Percentiles rank a stretch among this genome's conserved stretches.
phyloP scores from a whole-genome alignment of 2,888 invertebrate species.

The Oscheius myriophilus region DNA sequence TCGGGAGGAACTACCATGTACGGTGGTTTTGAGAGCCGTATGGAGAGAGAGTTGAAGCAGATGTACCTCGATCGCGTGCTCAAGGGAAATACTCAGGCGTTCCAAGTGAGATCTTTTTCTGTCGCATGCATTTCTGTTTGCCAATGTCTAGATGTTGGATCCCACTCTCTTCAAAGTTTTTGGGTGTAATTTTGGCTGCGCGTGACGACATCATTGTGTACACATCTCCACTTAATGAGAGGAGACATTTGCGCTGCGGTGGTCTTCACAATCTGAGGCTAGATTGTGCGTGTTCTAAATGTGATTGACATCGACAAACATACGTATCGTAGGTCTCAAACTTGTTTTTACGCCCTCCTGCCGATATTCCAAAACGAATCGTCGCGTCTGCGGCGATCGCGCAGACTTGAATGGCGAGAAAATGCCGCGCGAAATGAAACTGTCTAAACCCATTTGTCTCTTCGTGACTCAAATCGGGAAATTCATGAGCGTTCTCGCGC shows the following conservation, averaged over 20 bases:
- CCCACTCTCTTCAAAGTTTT: background rate
- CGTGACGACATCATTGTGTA: conserved; percentile 17
- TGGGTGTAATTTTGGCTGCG: background rate
- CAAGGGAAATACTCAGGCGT: conserved; percentile 85
- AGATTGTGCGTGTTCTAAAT: conserved; percentile 26
- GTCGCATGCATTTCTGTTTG: background rate
- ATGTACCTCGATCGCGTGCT: conserved; percentile 94
- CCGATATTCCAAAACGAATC: too few species aligned
- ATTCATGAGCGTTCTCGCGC: too few species aligned
- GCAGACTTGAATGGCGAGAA: too few species aligned
- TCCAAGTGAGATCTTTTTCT: conserved; percentile 54
- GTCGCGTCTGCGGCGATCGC: too few species aligned
- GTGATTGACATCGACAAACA: conserved; percentile 29
- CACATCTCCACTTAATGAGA: conserved; percentile 28
- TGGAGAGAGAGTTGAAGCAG: conserved; percentile 97
- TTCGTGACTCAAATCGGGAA: too few species aligned
- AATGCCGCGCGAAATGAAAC: too few species aligned
- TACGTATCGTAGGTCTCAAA: background rate
- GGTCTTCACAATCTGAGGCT: conserved; percentile 17
- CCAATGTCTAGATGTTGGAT: background rate
- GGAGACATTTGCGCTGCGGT: conserved; percentile 30
- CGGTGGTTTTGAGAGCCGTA: conserved; percentile 84
- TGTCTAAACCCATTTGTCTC: too few species aligned
- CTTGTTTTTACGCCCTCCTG: too few species aligned
- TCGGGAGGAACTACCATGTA: conserved; percentile 99